Evolutionary conservation across 2,797 vertebrate genomes (phyloP).

Genomic region (Carcharodon carcharias): DNA sequence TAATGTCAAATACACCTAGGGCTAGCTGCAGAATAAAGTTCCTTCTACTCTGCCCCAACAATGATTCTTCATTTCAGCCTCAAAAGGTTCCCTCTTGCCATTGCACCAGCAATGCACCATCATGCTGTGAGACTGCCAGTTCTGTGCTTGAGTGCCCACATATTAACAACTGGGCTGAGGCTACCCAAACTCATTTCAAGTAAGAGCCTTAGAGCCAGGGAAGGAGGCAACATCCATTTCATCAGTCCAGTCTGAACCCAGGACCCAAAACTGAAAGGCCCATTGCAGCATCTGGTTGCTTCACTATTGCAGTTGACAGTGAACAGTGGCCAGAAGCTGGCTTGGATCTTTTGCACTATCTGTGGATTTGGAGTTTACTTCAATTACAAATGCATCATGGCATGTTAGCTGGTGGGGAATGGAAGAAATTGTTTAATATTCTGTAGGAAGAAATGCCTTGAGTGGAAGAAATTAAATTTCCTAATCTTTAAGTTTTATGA

Average conservation of each 20-base stretch:
- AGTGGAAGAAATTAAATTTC: background rate
- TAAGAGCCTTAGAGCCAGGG: background rate
- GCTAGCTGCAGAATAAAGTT: background rate
- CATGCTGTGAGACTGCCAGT: background rate
- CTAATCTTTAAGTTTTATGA: background rate
- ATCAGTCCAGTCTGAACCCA: background rate
- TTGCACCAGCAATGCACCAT: background rate
- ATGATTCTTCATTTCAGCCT: background rate
- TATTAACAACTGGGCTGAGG: background rate
- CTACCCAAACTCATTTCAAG: background rate
- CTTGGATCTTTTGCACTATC: background rate
- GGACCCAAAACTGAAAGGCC: background rate
- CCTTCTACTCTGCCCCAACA: background rate
- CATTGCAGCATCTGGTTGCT: background rate
- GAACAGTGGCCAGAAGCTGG: background rate
- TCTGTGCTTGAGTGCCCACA: background rate
- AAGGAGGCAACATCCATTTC: background rate
- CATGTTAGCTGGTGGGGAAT: background rate
- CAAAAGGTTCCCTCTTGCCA: background rate
- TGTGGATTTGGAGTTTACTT: background rate
- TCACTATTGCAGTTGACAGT: background rate
- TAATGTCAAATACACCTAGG: background rate
- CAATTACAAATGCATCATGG: background rate
- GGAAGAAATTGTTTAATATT: background rate
- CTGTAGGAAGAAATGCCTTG: background rate